Base-by-base conservation (phyloP, 2,113 vertebrate species). In the Paedocypris sp. region DNA sequence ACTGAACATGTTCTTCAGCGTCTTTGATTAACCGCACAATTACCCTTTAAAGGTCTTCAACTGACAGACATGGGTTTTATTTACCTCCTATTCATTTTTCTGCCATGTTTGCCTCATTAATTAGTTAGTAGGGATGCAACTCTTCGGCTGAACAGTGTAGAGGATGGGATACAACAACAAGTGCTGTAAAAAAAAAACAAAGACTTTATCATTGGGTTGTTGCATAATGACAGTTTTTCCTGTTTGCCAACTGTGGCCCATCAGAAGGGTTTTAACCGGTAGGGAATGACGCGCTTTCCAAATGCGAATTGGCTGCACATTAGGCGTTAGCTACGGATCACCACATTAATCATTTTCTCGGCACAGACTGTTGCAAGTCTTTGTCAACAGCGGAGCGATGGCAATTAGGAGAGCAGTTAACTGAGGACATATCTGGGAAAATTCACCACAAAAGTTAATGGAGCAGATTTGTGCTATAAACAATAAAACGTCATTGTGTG, bases 261-360 rank as follows among this genome's bases (percentile, higher is more conserved):
- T 33, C 49, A 36, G 42, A 22, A 57, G 36, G 23, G 36, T 38
- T 18, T 26, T 19, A 50, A 50, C 39, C 19, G 25, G 19, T 36
- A 64, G 19, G 28, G 33, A 61, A 61, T 49, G 41, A 50, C 22
- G 16, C 29, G 29, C 4, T 16, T 49, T 28, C 36, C 50, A 57
- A 61, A 64, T 61, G 19, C 58, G 36, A 38, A 29, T 19, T 42
- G 41, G 47, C 15, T 32, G 33, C 42, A 73, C 49, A 45, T 25
- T 64, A 35, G 28, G 57, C n/a, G 28, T 47, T 57, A 35, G 61
- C 22, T 31, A 66, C 5, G 18, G 43, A 48, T 52, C 38, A 16
- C 13, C 33, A 32, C 56, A 72, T 61, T 49, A 63, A 60, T 67
- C 25, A 31, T 31, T 22, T 33, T n/a, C n/a, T 13, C 36, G 49